Base-by-base conservation (phyloP, 2,113 vertebrate genomes). In the Sebastes fasciatus region DNA sequence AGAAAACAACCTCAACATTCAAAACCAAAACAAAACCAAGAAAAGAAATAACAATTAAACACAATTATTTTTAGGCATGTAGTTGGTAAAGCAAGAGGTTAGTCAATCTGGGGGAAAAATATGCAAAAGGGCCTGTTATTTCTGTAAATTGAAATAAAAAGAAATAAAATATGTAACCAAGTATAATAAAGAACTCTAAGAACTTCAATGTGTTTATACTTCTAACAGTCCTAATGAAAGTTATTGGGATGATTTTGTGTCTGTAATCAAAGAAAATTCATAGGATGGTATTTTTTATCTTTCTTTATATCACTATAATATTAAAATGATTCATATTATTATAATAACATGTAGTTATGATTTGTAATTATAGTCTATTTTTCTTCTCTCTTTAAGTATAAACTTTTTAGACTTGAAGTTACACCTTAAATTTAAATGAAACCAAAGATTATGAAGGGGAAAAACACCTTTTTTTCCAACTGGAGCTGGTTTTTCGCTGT, bases 401-500 rank as follows among this genome's bases (percentile, higher is more conserved):
- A 6, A 21, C 5, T 34, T 57, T 48, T 63, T 6, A 13, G 58
- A 76, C 1, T 9, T 71, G 6, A 55, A 26, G 14, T 51, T 55
- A 42, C 6, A 21, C 3, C 6, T 34, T 19, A 40, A 40, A 51
- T 67, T 78, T 12, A 42, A 73, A 57, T 72, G 9, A 89, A 77
- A 77, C 19, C 51, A 72, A 67, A 79, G 48, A 58, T 42, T 57
- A 82, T 17, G 63, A 9, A 2, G 51, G 74, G 51, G 9, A 19
- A 80, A 81, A 73, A 68, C 57, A 79, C 54, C 67, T 76, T 77
- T 79, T 77, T 79, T 77, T 73, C 64, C 60, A 45, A 69, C 69
- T 60, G 58, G 65, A 64, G 19, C 52, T 79, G 63, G 68, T 43
- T 82, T 84, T 80, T 88, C 85, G 40, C 79, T 80, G 84, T 68